Evolutionary conservation across 2,888 invertebrate genomes (phyloP).

Genomic region (Salpingus planirostris): DNA sequence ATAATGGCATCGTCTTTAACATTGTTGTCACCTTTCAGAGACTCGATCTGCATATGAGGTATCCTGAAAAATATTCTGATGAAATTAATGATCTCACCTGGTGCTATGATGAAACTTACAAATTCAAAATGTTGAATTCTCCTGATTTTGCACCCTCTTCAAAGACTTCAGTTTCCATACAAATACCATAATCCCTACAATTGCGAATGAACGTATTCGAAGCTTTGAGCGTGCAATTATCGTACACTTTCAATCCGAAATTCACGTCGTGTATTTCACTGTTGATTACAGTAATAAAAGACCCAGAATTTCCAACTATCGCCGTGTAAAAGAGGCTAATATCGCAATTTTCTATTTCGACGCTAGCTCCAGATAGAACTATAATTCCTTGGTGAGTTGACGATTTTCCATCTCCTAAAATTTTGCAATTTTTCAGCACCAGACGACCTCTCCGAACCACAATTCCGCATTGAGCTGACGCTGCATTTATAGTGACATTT

Average conservation of each 20-base stretch:
- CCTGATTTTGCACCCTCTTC: conserved; percentile 21
- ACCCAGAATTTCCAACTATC: conserved; percentile 41
- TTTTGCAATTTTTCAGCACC: conserved; percentile 44
- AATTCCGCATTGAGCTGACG: conserved; percentile 45
- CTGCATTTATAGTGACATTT: conserved; percentile 47
- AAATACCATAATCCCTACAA: conserved; percentile 45
- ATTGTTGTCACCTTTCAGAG: conserved; percentile 29
- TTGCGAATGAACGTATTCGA: conserved; percentile 37
- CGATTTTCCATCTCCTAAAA: conserved; percentile 44
- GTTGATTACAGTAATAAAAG: conserved; percentile 35
- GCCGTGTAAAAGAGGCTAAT: conserved; percentile 47
- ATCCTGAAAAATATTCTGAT: conserved; percentile 24
- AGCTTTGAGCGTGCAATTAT: conserved; percentile 37
- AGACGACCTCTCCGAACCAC: conserved; percentile 43
- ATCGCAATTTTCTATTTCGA: conserved; percentile 43
- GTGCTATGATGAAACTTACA: conserved; percentile 24
- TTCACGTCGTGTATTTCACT: conserved; percentile 31
- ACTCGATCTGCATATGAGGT: conserved; percentile 26
- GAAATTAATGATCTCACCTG: conserved; percentile 1
- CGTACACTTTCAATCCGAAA: conserved; percentile 40
- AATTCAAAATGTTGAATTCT: conserved; percentile 29
- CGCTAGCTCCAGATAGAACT: conserved; percentile 39
- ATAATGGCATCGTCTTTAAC: conserved; percentile 33
- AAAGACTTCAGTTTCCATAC: conserved; percentile 42
- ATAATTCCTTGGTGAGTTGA: conserved; percentile 49